Conservation (phyloP, 2,113 vertebrate genomes). For the Lipophrys pholis region DNA sequence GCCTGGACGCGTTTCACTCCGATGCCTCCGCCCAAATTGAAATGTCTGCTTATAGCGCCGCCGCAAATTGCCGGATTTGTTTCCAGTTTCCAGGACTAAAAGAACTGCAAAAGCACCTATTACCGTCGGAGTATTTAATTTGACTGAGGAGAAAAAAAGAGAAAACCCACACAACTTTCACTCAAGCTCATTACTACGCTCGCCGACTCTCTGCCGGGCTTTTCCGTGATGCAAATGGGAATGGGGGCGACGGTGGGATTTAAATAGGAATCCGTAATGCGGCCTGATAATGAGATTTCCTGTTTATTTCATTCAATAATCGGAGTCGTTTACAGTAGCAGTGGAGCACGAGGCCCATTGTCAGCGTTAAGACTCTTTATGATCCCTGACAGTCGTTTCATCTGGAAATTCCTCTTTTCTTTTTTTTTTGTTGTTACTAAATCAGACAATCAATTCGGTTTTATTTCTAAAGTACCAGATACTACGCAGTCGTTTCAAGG, state of each 20-base stretch:
- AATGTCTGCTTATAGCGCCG: constrained; percentile 53
- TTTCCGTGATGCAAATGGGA: constrained; percentile 53
- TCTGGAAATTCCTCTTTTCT: too few relatives aligned
- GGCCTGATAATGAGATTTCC: constrained; percentile 39
- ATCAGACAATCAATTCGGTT: too few relatives aligned
- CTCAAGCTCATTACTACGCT: constrained; percentile 60
- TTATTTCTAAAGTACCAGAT: too few relatives aligned
- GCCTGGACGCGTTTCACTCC: constrained; percentile 55
- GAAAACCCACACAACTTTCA: constrained; percentile 60
- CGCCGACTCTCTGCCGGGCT: constrained; percentile 37
- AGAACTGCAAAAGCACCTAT: constrained; percentile 65
- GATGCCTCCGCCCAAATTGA: constrained; percentile 64
- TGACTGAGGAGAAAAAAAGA: constrained; percentile 55
- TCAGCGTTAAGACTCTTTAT: background rate
- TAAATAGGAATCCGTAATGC: constrained; percentile 49
- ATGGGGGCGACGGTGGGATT: constrained; percentile 28
- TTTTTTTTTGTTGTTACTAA: too few relatives aligned
- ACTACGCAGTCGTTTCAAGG: too few relatives aligned
- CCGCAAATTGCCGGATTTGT: constrained; percentile 67
- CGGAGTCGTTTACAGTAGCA: constrained; percentile 13
- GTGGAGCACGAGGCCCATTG: background rate
- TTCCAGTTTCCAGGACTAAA: constrained; percentile 53
- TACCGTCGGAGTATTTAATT: constrained; percentile 70
- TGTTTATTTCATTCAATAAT: constrained; percentile 26
- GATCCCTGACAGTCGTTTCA: background rate